Evolutionary conservation across 2,888 invertebrate genomes (phyloP), one percentile per base, ranked within the genome.

Genomic region (Monoplex corrugatus): DNA sequence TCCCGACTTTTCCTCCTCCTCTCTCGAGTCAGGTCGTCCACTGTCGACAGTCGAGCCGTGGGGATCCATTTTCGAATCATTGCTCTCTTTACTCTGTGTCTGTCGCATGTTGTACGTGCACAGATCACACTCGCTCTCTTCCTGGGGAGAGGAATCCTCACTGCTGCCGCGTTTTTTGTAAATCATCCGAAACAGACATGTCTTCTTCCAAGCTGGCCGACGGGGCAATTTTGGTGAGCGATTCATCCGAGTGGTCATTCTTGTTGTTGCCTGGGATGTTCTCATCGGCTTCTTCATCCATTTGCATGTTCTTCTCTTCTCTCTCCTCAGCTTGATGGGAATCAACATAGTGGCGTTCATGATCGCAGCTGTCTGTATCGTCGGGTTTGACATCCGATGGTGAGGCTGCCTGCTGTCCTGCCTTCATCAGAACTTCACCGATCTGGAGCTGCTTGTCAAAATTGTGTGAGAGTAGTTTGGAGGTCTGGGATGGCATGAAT

Each of bases 401-500:
- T 16, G 38, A 35, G 35, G 38, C 40, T 32, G 43, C 28, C 28
- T 10, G 68, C 40, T 43, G 19, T 3, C 32, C 40, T 43, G 32
- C 86, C 3, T 23, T 38, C 35, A 75, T 32, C 28, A 23, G 10
- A 32, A 35, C 38, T 8, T 50, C 75, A 6, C 82, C 80, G 32
- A 88, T 50, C 63, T 88, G 88, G 23, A 88, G 88, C 83, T 83
- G 88, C 50, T 68, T 82, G 68, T 88, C 68, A n/a, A 88, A 88
- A 32, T 88, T 44, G 40, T 68, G 80, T 2, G 88, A 86, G 38
- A 91, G 90, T 50, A 91, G 90, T 89, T 91, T 91, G 10, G 90
- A 91, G 1, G 89, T 89, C 68, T 92, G 91, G 28, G 91, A 92
- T 6, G 90, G 89, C 8, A 91, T 90, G 88, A 91, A 91, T 35